phyloP scores from a whole-genome alignment of 1,140 invertebrate species.

The Diorhabda carinulata region DNA sequence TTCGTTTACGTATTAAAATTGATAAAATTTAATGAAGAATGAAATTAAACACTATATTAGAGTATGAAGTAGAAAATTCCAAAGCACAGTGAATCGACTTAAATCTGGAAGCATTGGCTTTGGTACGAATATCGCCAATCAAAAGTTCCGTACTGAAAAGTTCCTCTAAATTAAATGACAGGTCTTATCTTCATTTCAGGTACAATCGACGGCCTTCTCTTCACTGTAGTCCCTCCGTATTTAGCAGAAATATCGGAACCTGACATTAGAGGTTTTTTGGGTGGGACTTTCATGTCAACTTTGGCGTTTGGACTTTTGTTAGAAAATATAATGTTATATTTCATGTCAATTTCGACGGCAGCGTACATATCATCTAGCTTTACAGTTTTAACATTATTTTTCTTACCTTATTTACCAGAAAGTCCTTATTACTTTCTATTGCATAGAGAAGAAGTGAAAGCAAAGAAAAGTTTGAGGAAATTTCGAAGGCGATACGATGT shows the following conservation, averaged over 20 bases:
- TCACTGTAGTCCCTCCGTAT: constrained; percentile 11
- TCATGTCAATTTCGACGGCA: constrained; percentile 8
- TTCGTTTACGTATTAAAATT: no score
- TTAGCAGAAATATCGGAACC: constrained; percentile 23
- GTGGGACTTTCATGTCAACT: constrained; percentile 5
- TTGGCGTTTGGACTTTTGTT: constrained; percentile 21
- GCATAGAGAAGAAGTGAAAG: constrained; percentile 12
- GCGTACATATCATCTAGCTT: constrained; percentile 16
- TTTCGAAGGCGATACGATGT: constrained; percentile 13
- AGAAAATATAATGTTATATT: constrained; percentile 17
- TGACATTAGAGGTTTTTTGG: constrained; percentile 23
- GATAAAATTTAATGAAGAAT: no score
- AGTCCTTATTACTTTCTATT: constrained; percentile 26
- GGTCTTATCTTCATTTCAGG: constrained; percentile 4
- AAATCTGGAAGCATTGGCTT: no score
- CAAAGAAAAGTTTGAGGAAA: constrained; percentile 16
- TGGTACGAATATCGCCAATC: no score
- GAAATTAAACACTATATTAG: no score
- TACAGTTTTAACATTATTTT: constrained; percentile 20
- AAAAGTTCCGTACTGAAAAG: no score
- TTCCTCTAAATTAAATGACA: no score
- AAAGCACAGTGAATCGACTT: no score
- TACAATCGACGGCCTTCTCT: constrained; percentile 6
- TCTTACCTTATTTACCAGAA: constrained; percentile 26
- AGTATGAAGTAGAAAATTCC: no score